These are phyloP conservation scores for Ictidomys tridecemlineatus DNA, from an alignment of 2,113 vertebrate species.

Conservation along the genomic window DNA sequence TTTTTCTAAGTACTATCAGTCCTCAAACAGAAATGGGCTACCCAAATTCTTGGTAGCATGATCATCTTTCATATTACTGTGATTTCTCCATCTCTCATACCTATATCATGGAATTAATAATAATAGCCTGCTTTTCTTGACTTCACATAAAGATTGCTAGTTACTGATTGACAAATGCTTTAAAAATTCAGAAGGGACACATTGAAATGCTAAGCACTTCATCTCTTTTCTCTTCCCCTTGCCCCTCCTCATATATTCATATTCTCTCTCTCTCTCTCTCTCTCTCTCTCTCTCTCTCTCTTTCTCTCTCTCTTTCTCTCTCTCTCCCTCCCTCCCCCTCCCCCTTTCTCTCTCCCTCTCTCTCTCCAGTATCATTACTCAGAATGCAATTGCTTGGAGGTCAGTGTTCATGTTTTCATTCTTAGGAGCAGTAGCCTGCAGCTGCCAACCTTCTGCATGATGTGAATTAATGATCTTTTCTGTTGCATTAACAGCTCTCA, in stretches of 20 bases:
- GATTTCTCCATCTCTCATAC: not conserved
- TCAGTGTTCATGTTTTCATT: not conserved
- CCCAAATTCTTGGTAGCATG: not conserved
- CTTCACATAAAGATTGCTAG: constrained; percentile 17
- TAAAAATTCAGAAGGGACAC: constrained; percentile 2
- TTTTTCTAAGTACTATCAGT: constrained; percentile 17
- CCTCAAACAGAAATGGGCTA: not conserved
- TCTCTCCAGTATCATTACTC: not conserved
- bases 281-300: not conserved
- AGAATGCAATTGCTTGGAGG: not conserved
- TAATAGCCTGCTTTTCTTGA: constrained; percentile 7
- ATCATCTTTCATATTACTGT: not conserved
- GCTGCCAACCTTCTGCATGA: not conserved
- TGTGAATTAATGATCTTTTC: not conserved
- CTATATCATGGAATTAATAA: constrained; percentile 19
- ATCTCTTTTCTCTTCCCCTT: not conserved
- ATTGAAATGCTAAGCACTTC: not conserved
- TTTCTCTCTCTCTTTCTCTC: too few relatives aligned
- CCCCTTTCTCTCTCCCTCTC: not conserved
- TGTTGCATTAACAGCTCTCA: not conserved
- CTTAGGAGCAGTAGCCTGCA: too few relatives aligned
- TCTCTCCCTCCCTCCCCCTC: not conserved
- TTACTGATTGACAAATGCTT: constrained; percentile 33
- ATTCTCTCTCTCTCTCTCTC: too few relatives aligned
- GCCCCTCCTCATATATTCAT: too few relatives aligned